Base-by-base conservation (phyloP, 2,888 invertebrate genomes). In the Pelosia muscerda region DNA sequence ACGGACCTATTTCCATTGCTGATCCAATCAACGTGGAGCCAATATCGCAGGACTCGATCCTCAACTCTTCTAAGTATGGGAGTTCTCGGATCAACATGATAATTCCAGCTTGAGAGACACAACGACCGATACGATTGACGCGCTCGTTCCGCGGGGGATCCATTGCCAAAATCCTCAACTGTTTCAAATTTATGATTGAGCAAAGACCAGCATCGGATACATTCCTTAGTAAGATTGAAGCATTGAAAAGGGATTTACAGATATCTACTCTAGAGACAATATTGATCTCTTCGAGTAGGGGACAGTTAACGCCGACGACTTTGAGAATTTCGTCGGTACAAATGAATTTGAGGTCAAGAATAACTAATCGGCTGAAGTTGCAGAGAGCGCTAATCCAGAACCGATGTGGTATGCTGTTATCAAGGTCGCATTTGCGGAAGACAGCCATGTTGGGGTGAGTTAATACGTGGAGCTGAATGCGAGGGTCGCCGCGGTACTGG, bases 301-400 rank as follows among this genome's bases (percentile, higher is more conserved):
- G 89, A 77, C 95, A 95, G 73, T 85, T 88, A 22, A 82, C 75
- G 54, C 94, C 90, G 2, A 95, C 87, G 31, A 94, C 88, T 82
- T 92, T 82, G 19, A 95, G 90, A 59, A 95, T 95, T 86, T 95
- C 95, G 77, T 95, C 95, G 26, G 95, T 95, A 76, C 95, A 95
- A 75, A 95, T 91, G 78, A 95, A 94, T 84, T 94, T 95, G 56
- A 95, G 90, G 74, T 95, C 95, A 4, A 95, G 89, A 68, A 93
- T 87, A 15, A 91, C 86, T 79, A 95, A 87, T 65, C 89, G 88
- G 68, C 78, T 88, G 73, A 94, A 92, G 71, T 82, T 88, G 23
- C 91, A 87, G 38, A 95, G 85, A 63, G 85, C 88, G 25, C 88
- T 85, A 49, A 92, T 85, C 95, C 95, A 95, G 84, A 92, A 95